phyloP scores from a whole-genome alignment of 2,797 vertebrate genomes.

The Fistularia tabacaria region DNA sequence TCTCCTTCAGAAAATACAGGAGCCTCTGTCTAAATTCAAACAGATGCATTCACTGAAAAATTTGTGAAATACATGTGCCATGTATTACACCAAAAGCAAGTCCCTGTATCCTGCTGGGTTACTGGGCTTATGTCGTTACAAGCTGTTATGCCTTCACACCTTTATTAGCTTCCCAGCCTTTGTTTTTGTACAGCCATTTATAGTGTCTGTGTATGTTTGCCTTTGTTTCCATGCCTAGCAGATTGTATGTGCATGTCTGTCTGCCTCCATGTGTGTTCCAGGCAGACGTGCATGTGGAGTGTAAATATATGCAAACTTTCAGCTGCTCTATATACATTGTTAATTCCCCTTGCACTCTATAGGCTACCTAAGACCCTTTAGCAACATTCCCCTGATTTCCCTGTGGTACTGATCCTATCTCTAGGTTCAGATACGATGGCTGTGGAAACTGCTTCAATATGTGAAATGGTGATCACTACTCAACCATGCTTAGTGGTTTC shows the following conservation, averaged over 20 bases:
- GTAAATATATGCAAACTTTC: constrained; percentile 51
- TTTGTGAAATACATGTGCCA: constrained; percentile 46
- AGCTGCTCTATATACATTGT: constrained; percentile 40
- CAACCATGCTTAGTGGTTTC: constrained; percentile 2
- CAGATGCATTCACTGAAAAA: constrained; percentile 54
- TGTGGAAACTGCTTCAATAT: constrained; percentile 62
- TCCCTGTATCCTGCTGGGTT: constrained; percentile 48
- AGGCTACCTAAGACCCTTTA: constrained; percentile 48
- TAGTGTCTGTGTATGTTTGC: constrained; percentile 16
- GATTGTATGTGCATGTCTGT: constrained; percentile 27
- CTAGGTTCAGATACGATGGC: constrained; percentile 40
- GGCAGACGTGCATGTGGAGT: constrained; percentile 18
- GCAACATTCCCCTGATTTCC: constrained; percentile 44
- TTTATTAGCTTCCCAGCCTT: constrained; percentile 22
- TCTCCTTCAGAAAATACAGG: constrained; percentile 32
- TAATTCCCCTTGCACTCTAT: constrained; percentile 53
- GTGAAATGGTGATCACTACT: constrained; percentile 31
- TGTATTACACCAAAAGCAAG: constrained; percentile 33
- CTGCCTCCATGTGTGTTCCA: constrained; percentile 44
- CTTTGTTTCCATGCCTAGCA: constrained; percentile 19
- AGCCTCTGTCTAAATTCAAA: constrained; percentile 43
- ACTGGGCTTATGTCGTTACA: constrained; percentile 37
- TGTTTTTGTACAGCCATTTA: constrained; percentile 24
- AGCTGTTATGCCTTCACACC: constrained; percentile 36
- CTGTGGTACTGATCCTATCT: constrained; percentile 52